These are phyloP conservation scores for Drosophila prolongata DNA, from an alignment of 2,888 invertebrate genomes.

Conservation along the genomic window DNA sequence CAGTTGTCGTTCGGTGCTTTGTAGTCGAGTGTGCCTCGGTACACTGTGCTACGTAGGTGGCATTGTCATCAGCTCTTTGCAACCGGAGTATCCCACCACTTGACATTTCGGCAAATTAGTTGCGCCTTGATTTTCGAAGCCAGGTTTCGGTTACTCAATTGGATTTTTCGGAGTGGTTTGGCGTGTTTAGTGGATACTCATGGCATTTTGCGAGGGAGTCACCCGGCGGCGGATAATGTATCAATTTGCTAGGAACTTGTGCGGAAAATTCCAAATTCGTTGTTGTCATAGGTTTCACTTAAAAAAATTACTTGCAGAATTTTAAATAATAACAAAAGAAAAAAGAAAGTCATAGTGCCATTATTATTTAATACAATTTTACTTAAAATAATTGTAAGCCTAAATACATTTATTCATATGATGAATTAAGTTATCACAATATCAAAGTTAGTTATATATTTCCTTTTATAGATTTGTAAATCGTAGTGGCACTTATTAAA, in stretches of 20 bases:
- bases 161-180: constrained; percentile 9
- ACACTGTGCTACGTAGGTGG: constrained; percentile 44
- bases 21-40: constrained; percentile 33
- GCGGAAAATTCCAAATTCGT: background rate
- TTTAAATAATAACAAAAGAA: background rate
- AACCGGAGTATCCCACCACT: constrained; percentile 66
- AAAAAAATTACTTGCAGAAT: too few relatives aligned
- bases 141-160: constrained; percentile 24
- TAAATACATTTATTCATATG: too few relatives aligned
- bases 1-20: constrained; percentile 33
- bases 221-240: background rate
- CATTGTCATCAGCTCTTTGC: constrained; percentile 58
- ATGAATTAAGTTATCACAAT: too few relatives aligned
- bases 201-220: background rate
- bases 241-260: constrained; percentile 16
- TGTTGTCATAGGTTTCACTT: background rate
- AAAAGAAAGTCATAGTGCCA: too few relatives aligned
- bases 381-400: background rate
- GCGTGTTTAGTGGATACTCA: background rate
- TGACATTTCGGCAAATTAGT: constrained; percentile 76
- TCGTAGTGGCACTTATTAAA: too few relatives aligned
- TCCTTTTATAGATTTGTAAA: too few relatives aligned
- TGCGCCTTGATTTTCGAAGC: constrained; percentile 67
- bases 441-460: too few relatives aligned
- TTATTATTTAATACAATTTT: too few relatives aligned